Evolutionary conservation across 2,113 vertebrate species (phyloP).

Genomic region (Limnothrissa miodon): DNA sequence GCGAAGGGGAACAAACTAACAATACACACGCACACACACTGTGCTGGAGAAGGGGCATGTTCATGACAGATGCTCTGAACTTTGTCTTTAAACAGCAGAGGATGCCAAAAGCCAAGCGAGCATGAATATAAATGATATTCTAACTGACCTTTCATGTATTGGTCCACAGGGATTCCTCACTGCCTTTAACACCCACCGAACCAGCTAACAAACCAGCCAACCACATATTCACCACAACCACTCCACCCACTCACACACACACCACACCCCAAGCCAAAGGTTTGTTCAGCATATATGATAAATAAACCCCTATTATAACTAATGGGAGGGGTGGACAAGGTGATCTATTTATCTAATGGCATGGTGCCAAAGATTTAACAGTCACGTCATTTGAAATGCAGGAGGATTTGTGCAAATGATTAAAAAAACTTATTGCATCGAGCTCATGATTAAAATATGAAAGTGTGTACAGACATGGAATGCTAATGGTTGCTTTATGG

Average conservation of each 20-base stretch:
- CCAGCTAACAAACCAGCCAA: too few relatives aligned
- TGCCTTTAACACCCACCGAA: too few relatives aligned
- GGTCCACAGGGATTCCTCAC: background rate
- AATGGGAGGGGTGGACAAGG: conserved; percentile 1
- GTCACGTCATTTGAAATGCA: background rate
- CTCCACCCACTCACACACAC: background rate
- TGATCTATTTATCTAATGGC: background rate
- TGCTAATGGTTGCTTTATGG: conserved; percentile 1
- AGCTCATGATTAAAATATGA: conserved; percentile 14
- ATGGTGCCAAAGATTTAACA: background rate
- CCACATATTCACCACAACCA: too few relatives aligned
- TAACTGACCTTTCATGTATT: background rate
- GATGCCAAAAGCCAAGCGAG: background rate
- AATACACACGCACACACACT: background rate
- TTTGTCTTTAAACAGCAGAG: background rate
- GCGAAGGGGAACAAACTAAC: background rate
- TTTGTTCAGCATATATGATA: background rate
- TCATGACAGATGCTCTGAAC: conserved; percentile 7
- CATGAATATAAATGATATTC: conserved; percentile 12
- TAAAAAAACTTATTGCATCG: background rate
- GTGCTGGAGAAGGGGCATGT: background rate
- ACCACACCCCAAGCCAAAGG: background rate
- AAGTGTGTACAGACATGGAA: background rate
- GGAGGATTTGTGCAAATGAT: conserved; percentile 4
- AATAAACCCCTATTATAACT: background rate